These are phyloP conservation scores for Strigamia transsilvanica DNA, from an alignment of 2,888 invertebrate genomes.

Conservation along the genomic window DNA sequence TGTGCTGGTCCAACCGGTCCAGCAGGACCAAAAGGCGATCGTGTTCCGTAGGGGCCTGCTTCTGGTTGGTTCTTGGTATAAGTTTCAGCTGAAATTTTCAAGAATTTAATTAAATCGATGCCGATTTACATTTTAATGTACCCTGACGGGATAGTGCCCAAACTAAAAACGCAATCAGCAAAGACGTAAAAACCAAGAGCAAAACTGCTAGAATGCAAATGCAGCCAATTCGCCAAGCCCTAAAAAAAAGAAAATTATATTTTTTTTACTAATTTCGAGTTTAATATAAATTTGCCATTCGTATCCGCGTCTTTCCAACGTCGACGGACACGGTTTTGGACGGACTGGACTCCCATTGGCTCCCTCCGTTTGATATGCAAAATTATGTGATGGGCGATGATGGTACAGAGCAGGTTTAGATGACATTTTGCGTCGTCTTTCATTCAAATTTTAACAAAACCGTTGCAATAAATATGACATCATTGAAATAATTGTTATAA, in stretches of 20 bases:
- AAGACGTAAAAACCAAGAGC: background rate
- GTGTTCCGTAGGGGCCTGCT: too few species aligned
- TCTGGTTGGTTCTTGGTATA: background rate
- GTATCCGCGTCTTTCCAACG: background rate
- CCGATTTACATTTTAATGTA: background rate
- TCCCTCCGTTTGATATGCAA: too few species aligned
- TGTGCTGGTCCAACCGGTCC: too few species aligned
- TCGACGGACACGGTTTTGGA: conserved; percentile 11
- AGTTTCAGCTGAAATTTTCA: background rate
- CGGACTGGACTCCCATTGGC: too few species aligned
- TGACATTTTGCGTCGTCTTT: background rate
- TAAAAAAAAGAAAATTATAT: background rate
- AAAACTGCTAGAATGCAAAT: background rate
- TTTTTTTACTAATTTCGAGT: background rate
- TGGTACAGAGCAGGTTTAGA: background rate
- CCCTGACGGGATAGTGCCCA: background rate
- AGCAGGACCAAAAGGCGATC: too few species aligned
- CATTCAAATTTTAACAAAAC: too few species aligned
- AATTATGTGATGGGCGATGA: background rate
- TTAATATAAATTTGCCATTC: background rate
- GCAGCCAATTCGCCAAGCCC: conserved; percentile 11
- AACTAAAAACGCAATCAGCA: background rate
- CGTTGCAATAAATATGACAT: too few species aligned
- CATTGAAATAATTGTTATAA: too few species aligned
- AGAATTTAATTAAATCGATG: background rate